Evolutionary conservation across 2,113 vertebrate genomes (phyloP).

Genomic region (Aramus guarauna): DNA sequence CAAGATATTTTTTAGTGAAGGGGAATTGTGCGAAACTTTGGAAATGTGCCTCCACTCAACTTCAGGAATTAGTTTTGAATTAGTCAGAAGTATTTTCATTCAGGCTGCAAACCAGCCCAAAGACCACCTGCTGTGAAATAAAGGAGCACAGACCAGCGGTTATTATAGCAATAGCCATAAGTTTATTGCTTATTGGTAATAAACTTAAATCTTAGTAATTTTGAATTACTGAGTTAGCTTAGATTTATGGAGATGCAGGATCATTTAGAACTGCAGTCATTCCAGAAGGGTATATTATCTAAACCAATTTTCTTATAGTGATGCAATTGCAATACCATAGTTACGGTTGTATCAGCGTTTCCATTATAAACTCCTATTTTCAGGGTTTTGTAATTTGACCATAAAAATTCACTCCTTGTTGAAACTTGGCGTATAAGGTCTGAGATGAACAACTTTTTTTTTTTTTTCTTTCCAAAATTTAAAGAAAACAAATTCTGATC

Average conservation of each 20-base stretch:
- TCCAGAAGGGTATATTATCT: conserved; percentile 78
- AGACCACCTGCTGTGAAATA: conserved; percentile 77
- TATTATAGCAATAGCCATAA: conserved; percentile 79
- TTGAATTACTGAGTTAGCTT: conserved; percentile 81
- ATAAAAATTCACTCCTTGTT: conserved; percentile 79
- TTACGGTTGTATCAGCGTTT: conserved; percentile 75
- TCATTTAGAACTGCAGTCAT: conserved; percentile 77
- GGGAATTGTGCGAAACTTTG: conserved; percentile 52
- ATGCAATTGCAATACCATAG: conserved; percentile 72
- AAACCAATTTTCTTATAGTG: conserved; percentile 78
- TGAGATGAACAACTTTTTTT: conserved; percentile 26
- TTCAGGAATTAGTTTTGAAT: conserved; percentile 74
- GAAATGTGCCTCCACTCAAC: conserved; percentile 55
- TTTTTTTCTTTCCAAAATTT: background rate
- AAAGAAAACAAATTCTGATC: background rate
- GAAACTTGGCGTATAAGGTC: conserved; percentile 63
- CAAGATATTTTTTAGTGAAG: conserved; percentile 47
- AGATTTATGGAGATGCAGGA: conserved; percentile 78
- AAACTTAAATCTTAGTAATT: conserved; percentile 81
- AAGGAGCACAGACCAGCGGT: conserved; percentile 67
- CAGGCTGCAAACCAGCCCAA: conserved; percentile 60
- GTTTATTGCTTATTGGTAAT: conserved; percentile 80
- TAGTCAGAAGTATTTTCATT: conserved; percentile 63
- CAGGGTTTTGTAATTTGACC: conserved; percentile 76
- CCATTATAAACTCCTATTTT: conserved; percentile 79